These are phyloP conservation scores for Mus caroli DNA, from an alignment of 2,797 vertebrate species.

Conservation along the genomic window DNA sequence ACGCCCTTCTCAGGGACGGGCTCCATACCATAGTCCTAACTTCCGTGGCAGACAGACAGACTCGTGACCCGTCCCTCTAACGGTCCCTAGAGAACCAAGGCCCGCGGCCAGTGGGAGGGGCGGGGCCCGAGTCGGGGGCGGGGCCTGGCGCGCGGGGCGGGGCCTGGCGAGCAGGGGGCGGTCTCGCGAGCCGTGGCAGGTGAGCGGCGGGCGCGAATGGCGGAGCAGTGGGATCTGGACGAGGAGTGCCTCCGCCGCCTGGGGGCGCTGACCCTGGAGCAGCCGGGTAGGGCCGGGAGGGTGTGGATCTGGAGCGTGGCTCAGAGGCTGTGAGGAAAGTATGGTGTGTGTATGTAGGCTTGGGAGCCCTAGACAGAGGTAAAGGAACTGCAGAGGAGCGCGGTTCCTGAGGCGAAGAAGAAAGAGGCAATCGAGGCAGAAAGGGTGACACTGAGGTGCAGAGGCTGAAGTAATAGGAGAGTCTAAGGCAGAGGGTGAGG, in stretches of 20 bases:
- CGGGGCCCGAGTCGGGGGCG: not conserved
- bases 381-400: not conserved
- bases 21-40: constrained; percentile 77
- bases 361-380: not conserved
- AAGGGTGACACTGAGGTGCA: not conserved
- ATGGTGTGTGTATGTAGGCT: not conserved
- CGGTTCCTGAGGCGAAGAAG: not conserved
- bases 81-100: not conserved
- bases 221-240: constrained; percentile 80
- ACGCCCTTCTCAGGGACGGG: not conserved
- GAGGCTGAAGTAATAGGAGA: not conserved
- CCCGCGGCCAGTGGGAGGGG: not conserved
- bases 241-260: constrained; percentile 79
- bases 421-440: not conserved
- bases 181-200: constrained; percentile 33
- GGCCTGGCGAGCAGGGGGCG: not conserved
- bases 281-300: constrained; percentile 76
- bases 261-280: constrained; percentile 77
- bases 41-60: not conserved
- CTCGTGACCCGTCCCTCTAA: constrained; percentile 1
- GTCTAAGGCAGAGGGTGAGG: not conserved
- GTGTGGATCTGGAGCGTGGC: not conserved
- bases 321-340: not conserved
- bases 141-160: not conserved
- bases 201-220: constrained; percentile 75